phyloP scores from a whole-genome alignment of 2,113 vertebrate genomes.

The Mus musculus region DNA sequence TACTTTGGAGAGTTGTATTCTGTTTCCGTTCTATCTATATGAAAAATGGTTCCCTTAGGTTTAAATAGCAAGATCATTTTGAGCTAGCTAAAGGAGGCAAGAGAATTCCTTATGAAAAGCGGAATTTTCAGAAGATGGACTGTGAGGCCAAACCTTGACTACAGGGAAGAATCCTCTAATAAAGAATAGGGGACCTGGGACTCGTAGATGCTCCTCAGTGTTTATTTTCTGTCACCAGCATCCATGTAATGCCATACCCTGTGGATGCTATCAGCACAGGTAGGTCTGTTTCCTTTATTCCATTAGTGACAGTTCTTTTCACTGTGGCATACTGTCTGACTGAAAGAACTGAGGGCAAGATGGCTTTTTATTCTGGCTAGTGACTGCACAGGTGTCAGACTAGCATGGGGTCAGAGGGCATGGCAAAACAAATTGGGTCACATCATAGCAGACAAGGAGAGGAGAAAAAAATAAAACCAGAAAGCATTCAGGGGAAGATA shows the following conservation, averaged over 20 bases:
- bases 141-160: not conserved
- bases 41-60: not conserved
- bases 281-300: not conserved
- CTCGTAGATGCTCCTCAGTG: not conserved
- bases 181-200: not conserved
- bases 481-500: not conserved
- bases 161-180: not conserved
- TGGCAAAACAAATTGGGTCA: not conserved
- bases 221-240: not conserved
- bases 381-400: not conserved
- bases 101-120: not conserved
- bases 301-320: not conserved
- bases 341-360: not conserved
- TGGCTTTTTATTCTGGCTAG: not conserved
- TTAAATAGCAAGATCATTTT: not conserved
- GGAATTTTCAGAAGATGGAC: not conserved
- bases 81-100: not conserved
- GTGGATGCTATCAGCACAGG: fast-evolving
- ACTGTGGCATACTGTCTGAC: not conserved
- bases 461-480: not conserved
- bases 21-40: not conserved
- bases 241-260: not conserved
- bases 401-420: not conserved
- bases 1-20: not conserved
- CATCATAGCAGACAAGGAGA: not conserved